Evolutionary conservation across 2,888 invertebrate genomes (phyloP).

Genomic region (Branchipolynoe longqiensis): DNA sequence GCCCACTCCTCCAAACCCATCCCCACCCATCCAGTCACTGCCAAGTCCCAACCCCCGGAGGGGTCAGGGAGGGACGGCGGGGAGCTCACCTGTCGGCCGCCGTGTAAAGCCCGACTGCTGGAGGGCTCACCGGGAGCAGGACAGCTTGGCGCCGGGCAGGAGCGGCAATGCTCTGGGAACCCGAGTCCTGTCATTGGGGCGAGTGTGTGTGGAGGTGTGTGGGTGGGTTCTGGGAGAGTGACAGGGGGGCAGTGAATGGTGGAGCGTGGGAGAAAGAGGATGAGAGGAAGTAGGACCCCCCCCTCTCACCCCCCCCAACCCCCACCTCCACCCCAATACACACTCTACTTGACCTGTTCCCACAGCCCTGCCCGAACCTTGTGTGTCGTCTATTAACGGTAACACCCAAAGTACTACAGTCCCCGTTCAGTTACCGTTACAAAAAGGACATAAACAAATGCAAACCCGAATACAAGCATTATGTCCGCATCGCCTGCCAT

Average conservation of each 20-base stretch:
- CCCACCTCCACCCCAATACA: neutral
- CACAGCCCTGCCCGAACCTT: too few species aligned
- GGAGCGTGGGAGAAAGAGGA: neutral
- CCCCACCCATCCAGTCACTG: too few species aligned
- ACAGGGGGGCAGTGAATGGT: neutral
- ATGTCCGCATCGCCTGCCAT: too few species aligned
- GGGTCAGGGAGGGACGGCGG: neutral
- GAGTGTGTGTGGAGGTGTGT: neutral
- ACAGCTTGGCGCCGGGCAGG: neutral
- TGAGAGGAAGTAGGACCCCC: neutral
- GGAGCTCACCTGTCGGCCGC: constrained; percentile 18
- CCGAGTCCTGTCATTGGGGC: neutral
- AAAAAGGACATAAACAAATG: too few species aligned
- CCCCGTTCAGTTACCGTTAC: too few species aligned
- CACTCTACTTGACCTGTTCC: too few species aligned
- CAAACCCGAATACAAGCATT: too few species aligned
- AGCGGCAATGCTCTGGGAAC: neutral
- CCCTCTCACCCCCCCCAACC: neutral
- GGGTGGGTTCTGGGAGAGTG: neutral
- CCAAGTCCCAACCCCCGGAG: too few species aligned
- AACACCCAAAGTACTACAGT: too few species aligned
- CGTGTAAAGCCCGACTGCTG: neutral
- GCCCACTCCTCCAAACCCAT: too few species aligned
- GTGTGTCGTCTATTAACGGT: too few species aligned
- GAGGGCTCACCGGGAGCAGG: neutral